Evolutionary conservation across 2,888 invertebrate species (phyloP).

Genomic region (Hydroisotoma schaefferi): DNA sequence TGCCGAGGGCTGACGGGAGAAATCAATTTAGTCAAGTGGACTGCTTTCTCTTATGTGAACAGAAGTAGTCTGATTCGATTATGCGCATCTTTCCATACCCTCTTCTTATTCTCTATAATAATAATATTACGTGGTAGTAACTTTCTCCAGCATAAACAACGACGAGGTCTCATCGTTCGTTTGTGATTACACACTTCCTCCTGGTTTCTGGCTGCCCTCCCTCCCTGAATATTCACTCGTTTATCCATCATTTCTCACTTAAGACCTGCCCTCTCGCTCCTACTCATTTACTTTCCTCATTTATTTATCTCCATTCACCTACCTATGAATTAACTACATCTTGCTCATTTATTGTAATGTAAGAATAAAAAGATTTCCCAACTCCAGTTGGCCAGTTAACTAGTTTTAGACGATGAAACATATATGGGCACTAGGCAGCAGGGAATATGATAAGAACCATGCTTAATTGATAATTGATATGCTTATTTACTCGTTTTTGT

Average conservation of each 20-base stretch:
- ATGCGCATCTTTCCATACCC: slow-evolving; percentile 31
- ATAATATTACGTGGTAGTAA: no score
- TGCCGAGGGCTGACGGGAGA: slow-evolving; percentile 37
- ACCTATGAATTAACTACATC: no score
- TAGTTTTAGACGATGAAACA: no score
- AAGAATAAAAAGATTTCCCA: no score
- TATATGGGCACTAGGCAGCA: no score
- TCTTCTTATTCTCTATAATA: not conserved
- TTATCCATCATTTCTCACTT: slow-evolving; percentile 7
- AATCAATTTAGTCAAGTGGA: slow-evolving; percentile 41
- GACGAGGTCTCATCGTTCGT: no score
- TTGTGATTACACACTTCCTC: no score
- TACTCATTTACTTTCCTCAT: not conserved
- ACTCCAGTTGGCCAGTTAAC: no score
- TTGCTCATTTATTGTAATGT: no score
- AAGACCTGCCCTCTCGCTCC: not conserved
- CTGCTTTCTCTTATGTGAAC: not conserved
- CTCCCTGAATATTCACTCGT: not conserved
- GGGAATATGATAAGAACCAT: no score
- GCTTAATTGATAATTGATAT: no score
- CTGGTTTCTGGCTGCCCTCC: not conserved
- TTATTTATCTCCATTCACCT: not conserved
- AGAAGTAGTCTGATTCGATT: slow-evolving; percentile 22
- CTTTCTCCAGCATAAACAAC: slow-evolving; percentile 17
- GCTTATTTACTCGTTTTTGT: no score